A percentile compares a stretch with the other conserved stretches of the same genome.
Evolutionary conservation across 2,113 vertebrate species (phyloP).

Genomic region (Eira barbara): DNA sequence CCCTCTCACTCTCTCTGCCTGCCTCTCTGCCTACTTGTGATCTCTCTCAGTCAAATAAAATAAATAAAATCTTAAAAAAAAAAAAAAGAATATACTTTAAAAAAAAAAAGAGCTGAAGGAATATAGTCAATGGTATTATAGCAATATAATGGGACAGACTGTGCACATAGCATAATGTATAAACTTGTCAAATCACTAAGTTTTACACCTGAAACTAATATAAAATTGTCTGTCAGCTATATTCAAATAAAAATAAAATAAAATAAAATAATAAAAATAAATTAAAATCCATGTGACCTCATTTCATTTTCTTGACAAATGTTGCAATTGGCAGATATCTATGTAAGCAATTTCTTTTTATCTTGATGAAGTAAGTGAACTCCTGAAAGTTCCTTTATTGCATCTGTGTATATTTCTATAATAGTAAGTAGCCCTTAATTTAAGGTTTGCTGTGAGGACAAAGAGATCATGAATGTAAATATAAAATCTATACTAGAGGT

Average conservation of each 20-base stretch:
- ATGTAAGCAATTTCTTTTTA: not conserved
- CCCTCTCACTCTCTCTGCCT: too few relatives aligned
- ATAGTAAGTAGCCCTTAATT: not conserved
- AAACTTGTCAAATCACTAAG: not conserved
- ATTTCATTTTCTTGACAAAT: not conserved
- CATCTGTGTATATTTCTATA: not conserved
- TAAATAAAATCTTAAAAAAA: too few relatives aligned
- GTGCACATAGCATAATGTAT: not conserved
- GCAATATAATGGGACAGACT: not conserved
- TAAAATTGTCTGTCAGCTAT: not conserved
- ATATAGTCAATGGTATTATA: not conserved
- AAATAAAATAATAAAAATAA: not conserved
- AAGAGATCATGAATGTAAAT: not conserved
- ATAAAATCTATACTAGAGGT: not conserved
- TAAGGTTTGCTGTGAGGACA: not conserved
- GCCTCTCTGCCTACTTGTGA: too few relatives aligned
- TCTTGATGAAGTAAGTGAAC: not conserved
- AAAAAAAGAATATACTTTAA: too few relatives aligned
- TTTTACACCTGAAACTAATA: not conserved
- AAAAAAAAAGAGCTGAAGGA: too few relatives aligned
- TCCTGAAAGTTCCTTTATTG: not conserved
- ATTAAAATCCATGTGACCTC: not conserved
- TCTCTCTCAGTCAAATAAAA: too few relatives aligned
- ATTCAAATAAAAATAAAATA: not conserved
- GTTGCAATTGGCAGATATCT: not conserved